phyloP scores from a whole-genome alignment of 1,140 invertebrate species.

The Heterodera schachtii region DNA sequence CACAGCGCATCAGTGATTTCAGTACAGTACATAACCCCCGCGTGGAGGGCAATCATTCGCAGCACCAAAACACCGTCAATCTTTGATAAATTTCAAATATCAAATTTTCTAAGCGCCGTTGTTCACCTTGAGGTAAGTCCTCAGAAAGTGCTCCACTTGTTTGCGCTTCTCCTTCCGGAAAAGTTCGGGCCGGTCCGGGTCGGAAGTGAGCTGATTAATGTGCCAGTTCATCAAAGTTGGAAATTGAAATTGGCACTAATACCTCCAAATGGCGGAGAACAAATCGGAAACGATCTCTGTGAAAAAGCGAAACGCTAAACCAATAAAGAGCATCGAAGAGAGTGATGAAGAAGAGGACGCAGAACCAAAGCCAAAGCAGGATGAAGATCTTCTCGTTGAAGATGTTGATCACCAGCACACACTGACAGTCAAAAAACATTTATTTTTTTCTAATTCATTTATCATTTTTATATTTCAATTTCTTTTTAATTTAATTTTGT shows the following conservation, averaged over 20 bases:
- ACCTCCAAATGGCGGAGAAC: constrained; percentile 61
- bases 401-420: constrained; percentile 70
- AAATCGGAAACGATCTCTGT: constrained; percentile 63
- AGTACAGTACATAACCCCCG: constrained; percentile 65
- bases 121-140: constrained; percentile 62
- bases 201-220: constrained; percentile 52
- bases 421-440: constrained; percentile 56
- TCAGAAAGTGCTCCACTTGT: constrained; percentile 64
- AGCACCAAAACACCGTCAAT: constrained; percentile 63
- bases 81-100: constrained; percentile 35
- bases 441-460: no score
- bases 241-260: background rate
- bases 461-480: constrained; percentile 56
- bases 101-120: background rate
- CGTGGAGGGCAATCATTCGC: constrained; percentile 64
- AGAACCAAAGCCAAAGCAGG: constrained; percentile 70
- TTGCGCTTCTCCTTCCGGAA: constrained; percentile 65
- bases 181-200: constrained; percentile 63
- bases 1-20: constrained; percentile 65
- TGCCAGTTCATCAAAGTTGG: background rate
- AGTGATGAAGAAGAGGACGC: constrained; percentile 69
- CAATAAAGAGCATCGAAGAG: constrained; percentile 65
- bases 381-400: constrained; percentile 70
- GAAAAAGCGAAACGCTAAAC: constrained; percentile 65
- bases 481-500: background rate